A percentile compares a stretch with the other conserved stretches of the same genome.
phyloP scores from a whole-genome alignment of 2,797 vertebrate genomes.

The Alcedo atthis region DNA sequence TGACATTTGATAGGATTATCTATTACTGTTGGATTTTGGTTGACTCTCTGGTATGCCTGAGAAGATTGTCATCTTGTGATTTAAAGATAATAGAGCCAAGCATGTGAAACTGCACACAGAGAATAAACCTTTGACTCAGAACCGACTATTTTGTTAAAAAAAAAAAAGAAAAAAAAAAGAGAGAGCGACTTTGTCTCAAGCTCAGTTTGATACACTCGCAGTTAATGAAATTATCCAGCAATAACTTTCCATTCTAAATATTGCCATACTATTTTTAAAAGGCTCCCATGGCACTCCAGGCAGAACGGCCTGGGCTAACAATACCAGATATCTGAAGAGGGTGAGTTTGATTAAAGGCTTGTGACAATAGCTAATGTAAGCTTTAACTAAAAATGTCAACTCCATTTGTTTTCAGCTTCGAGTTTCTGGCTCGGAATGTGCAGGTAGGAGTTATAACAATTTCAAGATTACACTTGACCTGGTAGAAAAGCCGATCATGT shows the following conservation, averaged over 20 bases:
- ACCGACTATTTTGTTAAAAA: slow-evolving; percentile 57
- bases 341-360: slow-evolving; percentile 64
- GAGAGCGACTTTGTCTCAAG: slow-evolving; percentile 61
- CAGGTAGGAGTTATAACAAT: slow-evolving; percentile 59
- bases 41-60: slow-evolving; percentile 71
- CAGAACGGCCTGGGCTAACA: neutral
- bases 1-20: slow-evolving; percentile 80
- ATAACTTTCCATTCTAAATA: slow-evolving; percentile 77
- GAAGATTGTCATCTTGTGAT: slow-evolving; percentile 77
- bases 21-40: slow-evolving; percentile 77
- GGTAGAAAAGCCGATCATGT: slow-evolving; percentile 37
- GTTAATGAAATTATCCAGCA: slow-evolving; percentile 74
- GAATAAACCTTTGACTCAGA: slow-evolving; percentile 76
- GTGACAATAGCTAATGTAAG: slow-evolving; percentile 68
- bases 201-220: slow-evolving; percentile 70
- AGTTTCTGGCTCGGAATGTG: slow-evolving; percentile 39
- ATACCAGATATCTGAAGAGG: slow-evolving; percentile 39
- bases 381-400: slow-evolving; percentile 73
- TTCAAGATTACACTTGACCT: slow-evolving; percentile 69
- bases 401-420: slow-evolving; percentile 65
- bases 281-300: slow-evolving; percentile 46
- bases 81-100: slow-evolving; percentile 77
- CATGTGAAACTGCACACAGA: slow-evolving; percentile 71
- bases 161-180: neutral
- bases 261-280: slow-evolving; percentile 69